These are phyloP conservation scores for Pocillopora damicornis DNA, from an alignment of 64 coral and sea anemone genomes.

Conservation along the genomic window DNA sequence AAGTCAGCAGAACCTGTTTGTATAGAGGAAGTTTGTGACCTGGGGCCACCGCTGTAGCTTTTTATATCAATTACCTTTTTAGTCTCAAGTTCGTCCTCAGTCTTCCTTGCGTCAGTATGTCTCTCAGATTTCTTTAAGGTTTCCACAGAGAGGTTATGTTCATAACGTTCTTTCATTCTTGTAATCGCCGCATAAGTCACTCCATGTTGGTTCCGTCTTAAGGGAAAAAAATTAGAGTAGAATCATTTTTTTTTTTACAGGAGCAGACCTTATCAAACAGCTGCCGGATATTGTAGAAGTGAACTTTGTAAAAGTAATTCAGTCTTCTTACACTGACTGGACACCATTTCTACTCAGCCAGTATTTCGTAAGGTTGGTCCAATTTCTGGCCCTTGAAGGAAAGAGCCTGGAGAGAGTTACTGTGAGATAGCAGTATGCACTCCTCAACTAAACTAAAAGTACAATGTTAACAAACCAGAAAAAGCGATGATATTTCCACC, in stretches of 20 bases:
- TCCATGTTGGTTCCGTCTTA: slow-evolving; percentile 69
- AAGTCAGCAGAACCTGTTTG: background rate
- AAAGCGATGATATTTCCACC: background rate
- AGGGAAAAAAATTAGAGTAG: background rate
- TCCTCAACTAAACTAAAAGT: too few species aligned
- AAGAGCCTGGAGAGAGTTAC: too few species aligned
- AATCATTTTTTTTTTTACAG: background rate
- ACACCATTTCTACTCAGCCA: too few species aligned
- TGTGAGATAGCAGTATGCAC: too few species aligned
- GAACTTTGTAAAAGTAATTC: too few species aligned
- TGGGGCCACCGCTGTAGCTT: background rate
- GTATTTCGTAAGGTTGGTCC: too few species aligned
- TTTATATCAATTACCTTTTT: background rate
- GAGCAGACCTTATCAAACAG: background rate
- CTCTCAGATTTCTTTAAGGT: slow-evolving; percentile 43
- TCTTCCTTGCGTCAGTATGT: background rate
- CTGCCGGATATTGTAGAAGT: too few species aligned
- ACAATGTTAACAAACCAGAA: too few species aligned
- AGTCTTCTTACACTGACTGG: too few species aligned
- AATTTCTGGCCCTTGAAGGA: too few species aligned
- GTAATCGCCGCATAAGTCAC: slow-evolving; percentile 44
- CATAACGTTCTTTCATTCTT: slow-evolving; percentile 75
- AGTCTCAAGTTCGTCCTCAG: background rate
- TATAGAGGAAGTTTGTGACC: background rate
- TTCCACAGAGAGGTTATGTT: slow-evolving; percentile 59